Base-by-base conservation (phyloP, 2,113 vertebrate species). In the Halichoerus grypus region DNA sequence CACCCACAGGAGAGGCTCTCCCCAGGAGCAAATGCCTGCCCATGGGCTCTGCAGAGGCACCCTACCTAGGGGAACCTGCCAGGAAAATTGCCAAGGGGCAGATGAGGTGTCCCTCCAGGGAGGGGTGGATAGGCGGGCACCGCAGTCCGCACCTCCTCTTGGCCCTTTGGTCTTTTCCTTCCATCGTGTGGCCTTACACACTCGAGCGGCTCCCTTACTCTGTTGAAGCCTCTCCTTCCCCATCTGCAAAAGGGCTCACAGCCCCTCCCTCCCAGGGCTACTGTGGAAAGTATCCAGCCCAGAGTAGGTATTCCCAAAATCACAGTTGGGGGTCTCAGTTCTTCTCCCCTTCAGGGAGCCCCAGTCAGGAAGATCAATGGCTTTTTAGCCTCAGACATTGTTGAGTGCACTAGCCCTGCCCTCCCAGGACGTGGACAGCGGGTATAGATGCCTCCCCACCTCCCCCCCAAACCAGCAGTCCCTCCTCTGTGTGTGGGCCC, bases 11-110 rank as follows among this genome's bases (percentile, higher is more conserved):
- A 96, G 86, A 97, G 97, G 95, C 59, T 94, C 94, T 97, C 77
- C 93, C 96, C 85, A 95, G 96, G 97, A 98, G 96, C 92, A 94
- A 96, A 93, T 53, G 71, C 94, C 97, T 77, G 57, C 42, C 24
- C n/a, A 13, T 10, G 72, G 71, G 63, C 71, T 90, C 67, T 53
- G 33, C 55, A 63, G 77, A 24, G 42, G 42, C 77, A 16, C 26
- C 63, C 26, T 67, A n/a, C 83, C 61, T 57, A 55, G 63, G 63
- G 39, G 39, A 1, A 74, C 28, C 72, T 7, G 19, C 26, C 31
- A 28, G 67, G 63, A 9, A 42, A 18, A 61, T 31, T 76, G 22
- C 42, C 65, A 26, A 11, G 19, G 46, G n/a, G 22, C 63, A 36
- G 65, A 49, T 2, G 33, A 10, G 0, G 55, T 2, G 12, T 46